Base-by-base conservation (phyloP, 2,113 vertebrate species). In the Numenius arquata region DNA sequence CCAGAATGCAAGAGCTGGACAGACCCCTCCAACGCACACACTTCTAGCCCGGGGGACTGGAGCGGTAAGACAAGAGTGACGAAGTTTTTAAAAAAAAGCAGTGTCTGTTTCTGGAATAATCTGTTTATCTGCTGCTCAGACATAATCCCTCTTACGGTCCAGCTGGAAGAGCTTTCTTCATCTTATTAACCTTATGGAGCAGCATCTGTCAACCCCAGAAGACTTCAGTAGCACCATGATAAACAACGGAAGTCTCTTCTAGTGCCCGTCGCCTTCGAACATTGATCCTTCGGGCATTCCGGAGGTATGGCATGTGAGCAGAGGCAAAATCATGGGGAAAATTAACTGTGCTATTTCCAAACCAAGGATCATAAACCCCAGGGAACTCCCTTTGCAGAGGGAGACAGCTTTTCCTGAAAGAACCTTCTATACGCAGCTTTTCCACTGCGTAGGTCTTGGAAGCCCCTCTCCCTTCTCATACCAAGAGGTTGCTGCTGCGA, bases 161-260 rank as follows among this genome's bases (percentile, higher is more conserved):
- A 98, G 97, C 98, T 98, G 98, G 97, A 97, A 96, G 98, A 97
- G 88, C 97, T 97, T 94, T 92, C 97, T 96, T 99, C 98, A 99
- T 99, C 99, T 98, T 98, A 98, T 99, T 99, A 99, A 98, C 98
- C 99, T 99, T 99, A 98, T 98, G 98, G 98, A 98, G 80, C 72
- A 95, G 98, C 98, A 99, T 98, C 98, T 99, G 99, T 98, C 98
- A 98, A 82, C 89, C 87, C 92, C 84, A 79, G 96, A 90, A 95
- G 85, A 83, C 93, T 83, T 91, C 95, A 89, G 67, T 67, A 87
- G 34, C 74, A 73, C 81, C 85, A 48, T 41, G 89, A 81, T 97
- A 97, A 97, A 97, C 90, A 96, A 95, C 27, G 0, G 79, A 95
- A 94, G 82, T 90, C 84, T 95, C 95, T 93, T 88, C 89, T 94